Evolutionary conservation across 2,888 invertebrate genomes (phyloP).

Genomic region (Limnephilus lunatus): DNA sequence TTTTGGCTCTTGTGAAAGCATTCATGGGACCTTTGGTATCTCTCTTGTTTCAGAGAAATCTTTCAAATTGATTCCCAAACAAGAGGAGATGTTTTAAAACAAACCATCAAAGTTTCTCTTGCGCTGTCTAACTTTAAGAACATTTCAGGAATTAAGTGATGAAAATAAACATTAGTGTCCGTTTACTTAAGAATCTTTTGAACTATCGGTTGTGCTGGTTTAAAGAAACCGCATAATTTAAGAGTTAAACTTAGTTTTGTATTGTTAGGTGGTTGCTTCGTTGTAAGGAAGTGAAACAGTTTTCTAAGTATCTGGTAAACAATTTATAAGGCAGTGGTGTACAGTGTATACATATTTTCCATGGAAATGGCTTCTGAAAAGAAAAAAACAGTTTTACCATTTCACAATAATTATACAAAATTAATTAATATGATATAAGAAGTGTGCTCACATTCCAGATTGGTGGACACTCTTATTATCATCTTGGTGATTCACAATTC

Average conservation of each 20-base stretch:
- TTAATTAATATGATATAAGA: too few species aligned
- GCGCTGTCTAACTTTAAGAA: neutral
- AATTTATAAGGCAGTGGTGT: neutral
- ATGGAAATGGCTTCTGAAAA: neutral
- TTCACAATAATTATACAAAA: neutral
- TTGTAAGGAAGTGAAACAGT: neutral
- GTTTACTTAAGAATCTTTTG: neutral
- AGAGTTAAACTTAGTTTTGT: neutral
- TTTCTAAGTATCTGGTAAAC: neutral
- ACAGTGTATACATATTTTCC: neutral
- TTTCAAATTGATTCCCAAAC: neutral
- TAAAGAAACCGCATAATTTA: neutral
- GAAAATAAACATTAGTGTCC: neutral
- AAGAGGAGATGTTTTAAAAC: neutral
- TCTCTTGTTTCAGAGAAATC: neutral
- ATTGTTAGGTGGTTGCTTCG: neutral
- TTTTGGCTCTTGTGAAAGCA: neutral
- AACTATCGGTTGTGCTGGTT: neutral
- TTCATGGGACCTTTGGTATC: neutral
- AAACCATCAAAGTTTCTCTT: neutral
- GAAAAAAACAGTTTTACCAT: neutral
- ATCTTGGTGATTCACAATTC: too few species aligned
- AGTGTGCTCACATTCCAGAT: too few species aligned
- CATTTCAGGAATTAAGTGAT: neutral
- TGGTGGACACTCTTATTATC: too few species aligned